These are phyloP conservation scores for Hippocampus comes DNA, from an alignment of 2,113 vertebrate genomes.

Conservation along the genomic window DNA sequence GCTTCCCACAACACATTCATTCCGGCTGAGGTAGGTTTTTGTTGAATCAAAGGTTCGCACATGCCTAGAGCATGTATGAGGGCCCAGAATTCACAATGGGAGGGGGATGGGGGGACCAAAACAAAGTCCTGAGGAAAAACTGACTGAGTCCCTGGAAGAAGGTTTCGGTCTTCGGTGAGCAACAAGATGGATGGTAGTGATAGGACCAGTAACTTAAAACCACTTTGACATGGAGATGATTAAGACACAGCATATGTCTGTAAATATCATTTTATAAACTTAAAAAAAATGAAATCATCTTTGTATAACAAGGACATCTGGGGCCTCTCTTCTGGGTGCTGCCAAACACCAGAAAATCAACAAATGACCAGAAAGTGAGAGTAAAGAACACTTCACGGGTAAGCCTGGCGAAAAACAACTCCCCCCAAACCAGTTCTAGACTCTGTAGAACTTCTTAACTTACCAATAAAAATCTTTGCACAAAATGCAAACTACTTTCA, in stretches of 20 bases:
- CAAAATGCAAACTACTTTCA: conserved; percentile 70
- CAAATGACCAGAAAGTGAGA: conserved; percentile 33
- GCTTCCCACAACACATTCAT: conserved; percentile 93
- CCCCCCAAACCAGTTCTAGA: conserved; percentile 35
- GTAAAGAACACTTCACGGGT: conserved; percentile 37
- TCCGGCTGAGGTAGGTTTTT: conserved; percentile 98
- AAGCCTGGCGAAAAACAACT: conserved; percentile 30
- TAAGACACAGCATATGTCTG: conserved; percentile 44
- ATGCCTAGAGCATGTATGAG: conserved; percentile 75
- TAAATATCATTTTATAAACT: conserved; percentile 48
- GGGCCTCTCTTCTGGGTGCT: conserved; percentile 57
- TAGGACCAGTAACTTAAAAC: conserved; percentile 64
- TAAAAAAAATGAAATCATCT: conserved; percentile 56
- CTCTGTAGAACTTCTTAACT: conserved; percentile 55
- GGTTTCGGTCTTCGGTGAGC: conserved; percentile 62
- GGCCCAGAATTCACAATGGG: conserved; percentile 60
- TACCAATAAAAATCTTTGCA: conserved; percentile 66
- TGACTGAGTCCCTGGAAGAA: conserved; percentile 70
- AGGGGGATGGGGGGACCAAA: conserved; percentile 20
- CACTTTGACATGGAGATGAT: conserved; percentile 52
- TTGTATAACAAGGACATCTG: conserved; percentile 61
- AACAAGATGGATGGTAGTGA: conserved; percentile 53
- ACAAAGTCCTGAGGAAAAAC: conserved; percentile 88
- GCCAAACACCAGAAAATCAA: conserved; percentile 53
- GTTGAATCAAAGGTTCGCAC: conserved; percentile 75